Conservation (phyloP, 2,888 invertebrate species). For the Acronicta leporina region DNA sequence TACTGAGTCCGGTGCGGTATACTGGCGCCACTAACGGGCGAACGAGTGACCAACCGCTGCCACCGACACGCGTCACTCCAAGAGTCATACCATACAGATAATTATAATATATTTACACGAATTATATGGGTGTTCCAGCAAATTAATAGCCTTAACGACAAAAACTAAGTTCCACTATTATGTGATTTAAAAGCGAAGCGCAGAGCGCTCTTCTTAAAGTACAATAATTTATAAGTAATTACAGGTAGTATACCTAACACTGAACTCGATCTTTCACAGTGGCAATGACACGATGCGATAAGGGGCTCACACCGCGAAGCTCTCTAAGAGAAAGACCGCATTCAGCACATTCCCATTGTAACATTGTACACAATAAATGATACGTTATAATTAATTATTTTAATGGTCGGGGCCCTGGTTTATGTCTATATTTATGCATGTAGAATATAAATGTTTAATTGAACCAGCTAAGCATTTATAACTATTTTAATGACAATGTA, state of each 20-base stretch:
- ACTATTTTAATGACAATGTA: constrained; percentile 54
- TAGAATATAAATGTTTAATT: constrained; percentile 46
- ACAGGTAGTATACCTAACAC: constrained; percentile 45
- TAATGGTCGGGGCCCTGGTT: constrained; percentile 68
- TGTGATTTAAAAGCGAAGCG: constrained; percentile 86
- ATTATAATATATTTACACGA: constrained; percentile 88
- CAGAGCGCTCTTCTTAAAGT: constrained; percentile 83
- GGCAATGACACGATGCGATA: constrained; percentile 17
- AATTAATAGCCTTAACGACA: constrained; percentile 86
- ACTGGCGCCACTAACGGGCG: constrained; percentile 29
- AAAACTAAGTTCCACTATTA: constrained; percentile 87
- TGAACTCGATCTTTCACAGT: constrained; percentile 48
- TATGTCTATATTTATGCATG: constrained; percentile 52
- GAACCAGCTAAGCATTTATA: constrained; percentile 52
- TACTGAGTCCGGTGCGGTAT: constrained; percentile 62
- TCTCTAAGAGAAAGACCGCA: constrained; percentile 42
- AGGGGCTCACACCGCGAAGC: constrained; percentile 29
- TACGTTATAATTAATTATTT: constrained; percentile 70
- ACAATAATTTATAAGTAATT: constrained; percentile 85
- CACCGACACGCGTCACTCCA: constrained; percentile 63
- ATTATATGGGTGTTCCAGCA: constrained; percentile 86
- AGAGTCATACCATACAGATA: constrained; percentile 85
- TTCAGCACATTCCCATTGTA: constrained; percentile 51
- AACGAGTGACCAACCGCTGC: constrained; percentile 39
- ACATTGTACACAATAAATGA: constrained; percentile 70